Evolutionary conservation across 2,888 invertebrate genomes (phyloP).

Genomic region (Omphaloscelis lunosa): DNA sequence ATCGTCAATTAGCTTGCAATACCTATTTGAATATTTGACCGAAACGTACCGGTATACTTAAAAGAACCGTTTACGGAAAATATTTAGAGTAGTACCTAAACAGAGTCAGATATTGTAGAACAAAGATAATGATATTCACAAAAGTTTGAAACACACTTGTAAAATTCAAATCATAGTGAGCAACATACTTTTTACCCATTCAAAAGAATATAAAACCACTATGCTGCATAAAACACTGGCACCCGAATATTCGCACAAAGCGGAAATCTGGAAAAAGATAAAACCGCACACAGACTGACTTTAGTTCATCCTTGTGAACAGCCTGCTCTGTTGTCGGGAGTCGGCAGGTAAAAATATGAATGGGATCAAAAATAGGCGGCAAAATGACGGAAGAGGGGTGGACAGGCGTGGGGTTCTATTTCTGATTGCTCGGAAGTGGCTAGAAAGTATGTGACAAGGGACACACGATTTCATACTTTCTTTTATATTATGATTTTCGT

Average conservation of each 20-base stretch:
- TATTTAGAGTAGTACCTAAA: too few species aligned
- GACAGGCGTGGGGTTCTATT: slow-evolving; percentile 3
- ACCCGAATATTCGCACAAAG: slow-evolving; percentile 45
- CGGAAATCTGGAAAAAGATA: slow-evolving; percentile 34
- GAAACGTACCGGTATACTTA: not conserved
- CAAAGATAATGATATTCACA: not conserved
- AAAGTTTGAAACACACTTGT: not conserved
- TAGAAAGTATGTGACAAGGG: not conserved
- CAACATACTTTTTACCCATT: not conserved
- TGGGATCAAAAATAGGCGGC: slow-evolving; percentile 36
- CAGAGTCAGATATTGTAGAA: not conserved
- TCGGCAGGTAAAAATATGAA: slow-evolving; percentile 53
- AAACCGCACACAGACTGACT: slow-evolving; percentile 26
- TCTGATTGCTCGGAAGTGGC: slow-evolving; percentile 8
- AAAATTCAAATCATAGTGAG: slow-evolving; percentile 10
- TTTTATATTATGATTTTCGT: too few species aligned
- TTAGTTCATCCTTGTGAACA: slow-evolving; percentile 36
- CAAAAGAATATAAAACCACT: slow-evolving; percentile 38
- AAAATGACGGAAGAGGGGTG: slow-evolving; percentile 24
- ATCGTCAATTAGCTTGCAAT: not conserved
- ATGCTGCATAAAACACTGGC: slow-evolving; percentile 33
- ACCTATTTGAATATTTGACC: not conserved
- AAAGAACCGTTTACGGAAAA: not conserved
- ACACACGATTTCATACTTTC: not conserved
- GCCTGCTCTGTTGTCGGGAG: slow-evolving; percentile 17